Percentiles rank a stretch among this genome's conserved stretches.
These are phyloP conservation scores for Polypedilum pembai DNA, from an alignment of 1,140 invertebrate genomes.

Conservation along the genomic window DNA sequence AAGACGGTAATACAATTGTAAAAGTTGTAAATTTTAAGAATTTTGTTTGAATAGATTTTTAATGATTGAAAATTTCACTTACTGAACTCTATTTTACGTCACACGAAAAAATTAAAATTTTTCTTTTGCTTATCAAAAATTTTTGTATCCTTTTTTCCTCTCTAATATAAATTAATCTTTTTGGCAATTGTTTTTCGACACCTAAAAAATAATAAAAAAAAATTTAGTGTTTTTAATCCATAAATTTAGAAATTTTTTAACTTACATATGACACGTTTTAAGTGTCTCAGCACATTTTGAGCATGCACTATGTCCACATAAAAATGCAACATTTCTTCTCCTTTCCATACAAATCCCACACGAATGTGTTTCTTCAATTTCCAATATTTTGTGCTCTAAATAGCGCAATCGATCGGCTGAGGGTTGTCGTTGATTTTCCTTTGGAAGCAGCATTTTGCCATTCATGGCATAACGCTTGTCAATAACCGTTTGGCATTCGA, in stretches of 20 bases:
- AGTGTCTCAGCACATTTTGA: constrained; percentile 72
- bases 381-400: constrained; percentile 75
- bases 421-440: constrained; percentile 47
- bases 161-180: constrained; percentile 79
- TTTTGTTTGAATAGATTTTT: too few relatives aligned
- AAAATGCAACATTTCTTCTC: constrained; percentile 71
- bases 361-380: constrained; percentile 76
- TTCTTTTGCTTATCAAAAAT: too few relatives aligned
- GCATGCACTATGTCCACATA: constrained; percentile 85
- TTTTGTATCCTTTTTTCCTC: constrained; percentile 23
- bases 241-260: not conserved
- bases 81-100: too few relatives aligned
- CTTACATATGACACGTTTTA: constrained; percentile 79
- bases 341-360: constrained; percentile 75
- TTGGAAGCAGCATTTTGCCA: constrained; percentile 37
- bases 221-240: too few relatives aligned
- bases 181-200: constrained; percentile 76
- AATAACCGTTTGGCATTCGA: constrained; percentile 58
- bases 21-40: too few relatives aligned
- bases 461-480: constrained; percentile 45
- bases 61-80: too few relatives aligned
- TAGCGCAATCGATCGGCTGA: constrained; percentile 58
- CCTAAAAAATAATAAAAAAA: not conserved
- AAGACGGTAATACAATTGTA: too few relatives aligned
- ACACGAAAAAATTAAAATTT: too few relatives aligned